Percentiles rank a stretch among this genome's conserved stretches.
phyloP scores from a whole-genome alignment of 2,113 vertebrate genomes.

The Ictidomys tridecemlineatus region DNA sequence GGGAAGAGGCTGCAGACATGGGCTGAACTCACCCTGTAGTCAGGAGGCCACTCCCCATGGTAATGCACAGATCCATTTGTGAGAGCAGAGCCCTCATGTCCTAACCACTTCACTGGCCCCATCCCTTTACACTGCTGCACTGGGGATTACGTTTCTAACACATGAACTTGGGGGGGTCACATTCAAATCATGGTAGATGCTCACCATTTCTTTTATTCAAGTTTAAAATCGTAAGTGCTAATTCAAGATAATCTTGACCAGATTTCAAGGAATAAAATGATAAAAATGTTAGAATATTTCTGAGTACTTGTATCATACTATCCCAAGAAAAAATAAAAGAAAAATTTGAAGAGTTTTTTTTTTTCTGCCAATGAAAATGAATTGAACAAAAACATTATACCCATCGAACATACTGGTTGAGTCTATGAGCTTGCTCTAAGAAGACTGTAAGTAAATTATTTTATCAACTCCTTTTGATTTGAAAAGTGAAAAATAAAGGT shows the following conservation, averaged over 20 bases:
- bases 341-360: background rate
- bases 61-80: background rate
- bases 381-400: background rate
- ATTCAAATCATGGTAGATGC: background rate
- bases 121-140: no score
- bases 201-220: background rate
- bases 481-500: conserved; percentile 8
- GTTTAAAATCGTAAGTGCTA: conserved; percentile 22
- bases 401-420: background rate
- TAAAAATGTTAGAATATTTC: background rate
- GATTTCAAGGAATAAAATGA: conserved; percentile 53
- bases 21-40: background rate
- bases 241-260: background rate
- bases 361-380: background rate
- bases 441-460: background rate
- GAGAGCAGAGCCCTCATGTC: no score
- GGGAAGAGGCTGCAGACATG: background rate
- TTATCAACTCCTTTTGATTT: background rate
- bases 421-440: background rate
- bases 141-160: background rate
- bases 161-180: no score
- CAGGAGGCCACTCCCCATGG: background rate
- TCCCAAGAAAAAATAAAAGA: background rate
- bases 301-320: background rate
- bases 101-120: accelerated